phyloP scores from a whole-genome alignment of 2,113 vertebrate genomes.

The Pluvialis apricaria region DNA sequence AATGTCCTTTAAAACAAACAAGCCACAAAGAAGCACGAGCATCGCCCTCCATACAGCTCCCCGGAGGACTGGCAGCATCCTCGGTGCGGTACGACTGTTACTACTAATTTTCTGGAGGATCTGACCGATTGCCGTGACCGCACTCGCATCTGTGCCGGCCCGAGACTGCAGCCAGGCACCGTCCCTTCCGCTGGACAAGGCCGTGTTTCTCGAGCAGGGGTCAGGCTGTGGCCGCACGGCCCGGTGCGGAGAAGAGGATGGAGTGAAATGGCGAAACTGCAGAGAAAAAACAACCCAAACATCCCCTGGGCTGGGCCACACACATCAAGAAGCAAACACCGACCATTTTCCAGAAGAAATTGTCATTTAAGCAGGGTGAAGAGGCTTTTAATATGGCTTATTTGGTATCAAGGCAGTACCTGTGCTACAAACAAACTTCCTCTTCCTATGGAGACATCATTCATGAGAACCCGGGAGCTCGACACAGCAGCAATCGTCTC shows the following conservation, averaged over 20 bases:
- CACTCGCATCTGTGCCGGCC: background rate
- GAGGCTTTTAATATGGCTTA: background rate
- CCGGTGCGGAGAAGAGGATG: background rate
- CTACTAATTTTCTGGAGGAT: background rate
- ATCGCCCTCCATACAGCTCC: fast-evolving
- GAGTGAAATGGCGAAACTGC: background rate
- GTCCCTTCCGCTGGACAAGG: background rate
- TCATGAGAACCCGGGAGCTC: background rate
- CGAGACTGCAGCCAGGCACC: fast-evolving
- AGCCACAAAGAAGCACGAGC: background rate
- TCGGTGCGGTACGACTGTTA: fast-evolving
- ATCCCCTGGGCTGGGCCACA: background rate
- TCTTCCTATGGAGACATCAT: background rate
- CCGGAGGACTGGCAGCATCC: background rate
- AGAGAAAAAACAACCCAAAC: background rate
- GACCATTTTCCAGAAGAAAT: background rate
- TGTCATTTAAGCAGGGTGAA: background rate
- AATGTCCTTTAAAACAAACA: background rate
- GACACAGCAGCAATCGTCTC: background rate
- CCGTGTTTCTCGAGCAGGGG: background rate
- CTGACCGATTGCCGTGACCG: too few relatives aligned
- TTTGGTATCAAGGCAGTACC: background rate
- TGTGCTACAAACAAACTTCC: background rate
- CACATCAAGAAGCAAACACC: background rate
- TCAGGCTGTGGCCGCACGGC: background rate